Base-by-base conservation (phyloP, 2,888 invertebrate genomes). In the Pardosa pseudoannulata region DNA sequence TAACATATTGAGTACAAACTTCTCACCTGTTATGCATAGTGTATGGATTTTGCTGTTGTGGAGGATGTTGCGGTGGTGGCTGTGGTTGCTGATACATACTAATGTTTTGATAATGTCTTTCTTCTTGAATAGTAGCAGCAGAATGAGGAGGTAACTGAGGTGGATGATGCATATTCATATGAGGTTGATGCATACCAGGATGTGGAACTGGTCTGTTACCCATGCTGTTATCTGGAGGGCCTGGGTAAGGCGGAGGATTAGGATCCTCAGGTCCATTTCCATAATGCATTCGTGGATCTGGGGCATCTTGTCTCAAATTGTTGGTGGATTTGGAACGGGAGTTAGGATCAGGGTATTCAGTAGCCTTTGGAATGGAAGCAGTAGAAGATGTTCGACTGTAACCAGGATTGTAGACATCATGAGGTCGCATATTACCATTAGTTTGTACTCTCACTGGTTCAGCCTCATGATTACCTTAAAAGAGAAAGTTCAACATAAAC, bases 361-460 rank as follows among this genome's bases (percentile, higher is more conserved):
- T 79, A 2, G 82, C 88, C 64, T 88, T 88, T 27, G 88, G 86
- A 19, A 89, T 88, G 28, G 89, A 89, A 16, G 94, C 94, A 87
- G 94, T 94, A 23, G 94, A 94, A 29, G 94, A 94, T 16, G 94
- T 94, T 88, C 94, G 93, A 90, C 94, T 94, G 90, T 94, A 94
- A 50, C 94, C 94, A 64, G 94, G 94, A 91, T 94, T 94, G 91
- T 94, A 94, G 11, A 94, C 93, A 90, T 94, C 94, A 89, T 94
- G 94, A 28, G 88, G 70, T 19, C 79, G 79, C 7, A 89, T 56
- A 28, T 70, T 79, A 23, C 87, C 88, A 46, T 86, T 87, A 28
- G 80, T 39, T 28, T 79, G 82, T 3, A 65, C 41, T 56, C 85
- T 50, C 6, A 82, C 64, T 11, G 87, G 82, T 39, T 89, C 88